Conservation (phyloP, 2,797 vertebrate species). For the Sorex maritimensis region DNA sequence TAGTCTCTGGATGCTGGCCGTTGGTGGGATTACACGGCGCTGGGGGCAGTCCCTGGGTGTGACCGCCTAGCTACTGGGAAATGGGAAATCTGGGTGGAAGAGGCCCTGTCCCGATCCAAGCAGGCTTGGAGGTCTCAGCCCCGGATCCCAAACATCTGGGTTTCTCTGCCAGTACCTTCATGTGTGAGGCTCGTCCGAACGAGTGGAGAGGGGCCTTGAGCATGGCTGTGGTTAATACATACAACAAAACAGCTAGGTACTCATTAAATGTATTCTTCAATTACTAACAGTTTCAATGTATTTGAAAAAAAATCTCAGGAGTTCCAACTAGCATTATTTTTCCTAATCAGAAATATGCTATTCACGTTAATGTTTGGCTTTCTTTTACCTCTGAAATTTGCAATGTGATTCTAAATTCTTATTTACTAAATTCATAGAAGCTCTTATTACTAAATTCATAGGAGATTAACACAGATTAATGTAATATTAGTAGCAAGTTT, state of each 20-base stretch:
- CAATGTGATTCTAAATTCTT: not conserved
- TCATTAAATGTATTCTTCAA: not conserved
- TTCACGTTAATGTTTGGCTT: not conserved
- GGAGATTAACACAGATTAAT: constrained; percentile 7
- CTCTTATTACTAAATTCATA: constrained; percentile 15
- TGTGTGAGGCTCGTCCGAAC: no score
- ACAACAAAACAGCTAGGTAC: not conserved
- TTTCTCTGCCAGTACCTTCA: no score
- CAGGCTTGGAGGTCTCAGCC: no score
- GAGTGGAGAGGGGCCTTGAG: no score
- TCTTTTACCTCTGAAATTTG: constrained; percentile 9
- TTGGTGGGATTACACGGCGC: no score
- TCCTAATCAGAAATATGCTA: not conserved
- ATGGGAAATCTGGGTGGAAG: no score
- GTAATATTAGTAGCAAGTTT: not conserved
- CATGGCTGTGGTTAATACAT: not conserved
- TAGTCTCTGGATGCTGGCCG: no score
- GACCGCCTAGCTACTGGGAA: no score
- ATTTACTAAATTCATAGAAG: no score
- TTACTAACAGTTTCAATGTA: not conserved
- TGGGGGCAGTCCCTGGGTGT: no score
- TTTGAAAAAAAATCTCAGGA: not conserved
- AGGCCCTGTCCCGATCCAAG: no score
- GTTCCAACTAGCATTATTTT: not conserved
- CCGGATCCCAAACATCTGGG: no score